Evolutionary conservation across 2,888 invertebrate species (phyloP), one percentile per base, ranked within the genome.

Genomic region (Hermaeophaga mercurialis): DNA sequence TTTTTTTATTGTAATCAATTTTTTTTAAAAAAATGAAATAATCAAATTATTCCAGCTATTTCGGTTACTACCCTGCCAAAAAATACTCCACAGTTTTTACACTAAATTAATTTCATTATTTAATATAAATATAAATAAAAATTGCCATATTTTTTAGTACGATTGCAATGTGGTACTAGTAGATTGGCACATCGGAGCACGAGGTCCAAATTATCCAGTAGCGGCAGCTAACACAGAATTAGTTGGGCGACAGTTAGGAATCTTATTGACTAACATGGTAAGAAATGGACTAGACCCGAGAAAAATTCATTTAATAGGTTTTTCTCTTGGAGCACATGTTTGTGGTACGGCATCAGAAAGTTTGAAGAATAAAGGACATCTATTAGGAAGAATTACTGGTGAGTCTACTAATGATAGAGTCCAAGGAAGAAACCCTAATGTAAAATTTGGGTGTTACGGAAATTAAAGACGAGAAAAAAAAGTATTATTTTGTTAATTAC

Each of bases 211-310:
- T 9, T 85, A 85, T 65, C 72, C 80, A 4, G 70, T 75, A 9
- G 84, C 84, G 0, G 84, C 84, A 1, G 83, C 84, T 1, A 85
- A 85, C 63, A 83, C 83, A 0, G 84, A 85, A 71, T 71, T 84
- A 2, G 82, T 83, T 1, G 85, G 84, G 8, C 76, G 84, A 31
- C 82, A 84, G 70, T 70, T 84, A 43, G 83, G 82, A 1, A 73
- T 84, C 6, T 70, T 84, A n/a, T 69, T 84, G 2, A 62, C 79
- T 11, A 77, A 80, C 48, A 77, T 81, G 63, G 74, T 83, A 3
- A 71, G 78, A 14, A 66, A 77, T 18, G 83, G 83, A 0, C 67
- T 79, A 3, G 69, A 75, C 39, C 76, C 81, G 0, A 69, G 72
- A 15, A 63, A 74, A 2, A 78, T 84, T 3, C 84, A 85, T 69